Conservation (phyloP, 2,113 vertebrate species). For the Spermophilus dauricus region DNA sequence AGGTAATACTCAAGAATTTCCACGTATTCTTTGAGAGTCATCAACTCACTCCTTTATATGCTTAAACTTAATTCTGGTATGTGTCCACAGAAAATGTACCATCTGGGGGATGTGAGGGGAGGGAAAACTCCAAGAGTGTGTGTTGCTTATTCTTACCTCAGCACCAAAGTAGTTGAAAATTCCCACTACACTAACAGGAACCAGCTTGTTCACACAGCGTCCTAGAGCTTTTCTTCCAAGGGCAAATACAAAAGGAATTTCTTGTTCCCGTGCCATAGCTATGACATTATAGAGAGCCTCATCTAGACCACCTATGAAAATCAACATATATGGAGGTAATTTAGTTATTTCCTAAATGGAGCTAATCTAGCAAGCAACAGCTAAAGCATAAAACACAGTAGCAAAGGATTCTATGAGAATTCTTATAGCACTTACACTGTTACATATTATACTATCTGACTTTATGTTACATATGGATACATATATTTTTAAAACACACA, state of each 20-base stretch:
- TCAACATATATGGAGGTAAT: not conserved
- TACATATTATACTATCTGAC: not conserved
- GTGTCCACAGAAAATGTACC: not conserved
- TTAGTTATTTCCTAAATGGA: not conserved
- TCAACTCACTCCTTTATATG: constrained; percentile 3
- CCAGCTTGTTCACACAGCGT: constrained; percentile 98
- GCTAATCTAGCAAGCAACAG: not conserved
- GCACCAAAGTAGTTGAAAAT: constrained; percentile 98
- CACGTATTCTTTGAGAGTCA: not conserved
- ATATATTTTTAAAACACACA: not conserved
- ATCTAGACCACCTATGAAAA: constrained; percentile 94
- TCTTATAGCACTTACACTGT: not conserved
- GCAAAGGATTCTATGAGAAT: not conserved
- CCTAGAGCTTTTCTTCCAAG: constrained; percentile 97
- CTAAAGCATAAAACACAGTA: not conserved
- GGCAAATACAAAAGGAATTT: constrained; percentile 98
- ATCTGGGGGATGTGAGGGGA: fast-evolving
- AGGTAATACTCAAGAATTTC: not conserved
- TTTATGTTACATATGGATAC: not conserved
- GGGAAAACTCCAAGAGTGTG: not conserved
- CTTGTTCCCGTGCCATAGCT: constrained; percentile 98
- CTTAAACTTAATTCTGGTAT: not conserved
- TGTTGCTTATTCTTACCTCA: constrained; percentile 90
- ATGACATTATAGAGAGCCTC: constrained; percentile 99
- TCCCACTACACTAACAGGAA: constrained; percentile 98